These are phyloP conservation scores for Gortyna flavago DNA, from an alignment of 2,888 invertebrate species.

Conservation along the genomic window DNA sequence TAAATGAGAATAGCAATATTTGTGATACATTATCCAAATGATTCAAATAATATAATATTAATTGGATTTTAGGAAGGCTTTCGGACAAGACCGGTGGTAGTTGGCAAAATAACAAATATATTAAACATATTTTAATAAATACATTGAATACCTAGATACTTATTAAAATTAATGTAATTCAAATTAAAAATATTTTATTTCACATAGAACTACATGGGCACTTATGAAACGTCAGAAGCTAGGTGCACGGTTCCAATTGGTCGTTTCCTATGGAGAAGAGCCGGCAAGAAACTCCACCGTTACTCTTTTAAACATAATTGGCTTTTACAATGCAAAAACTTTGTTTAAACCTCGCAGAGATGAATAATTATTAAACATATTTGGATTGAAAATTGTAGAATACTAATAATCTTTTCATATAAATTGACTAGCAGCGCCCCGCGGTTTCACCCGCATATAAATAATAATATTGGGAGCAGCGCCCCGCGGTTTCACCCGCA, in stretches of 20 bases:
- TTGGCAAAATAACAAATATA: neutral
- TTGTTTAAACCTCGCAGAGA: neutral
- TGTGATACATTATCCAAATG: constrained; percentile 35
- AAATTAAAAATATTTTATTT: neutral
- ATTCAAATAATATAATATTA: constrained; percentile 22
- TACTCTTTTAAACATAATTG: neutral
- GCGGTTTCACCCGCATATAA: no score
- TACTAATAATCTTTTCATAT: no score
- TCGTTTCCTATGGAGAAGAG: neutral
- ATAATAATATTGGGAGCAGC: no score
- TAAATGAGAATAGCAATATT: constrained; percentile 15
- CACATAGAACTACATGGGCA: neutral
- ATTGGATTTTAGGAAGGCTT: constrained; percentile 2
- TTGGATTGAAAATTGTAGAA: neutral
- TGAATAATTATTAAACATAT: neutral
- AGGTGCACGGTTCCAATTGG: neutral
- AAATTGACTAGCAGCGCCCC: no score
- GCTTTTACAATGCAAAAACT: neutral
- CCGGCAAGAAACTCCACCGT: neutral
- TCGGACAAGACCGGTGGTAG: neutral
- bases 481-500: no score
- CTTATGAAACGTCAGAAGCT: neutral
- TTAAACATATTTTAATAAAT: neutral
- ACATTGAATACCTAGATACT: no score
- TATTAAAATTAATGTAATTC: neutral